Conservation (phyloP, 2,888 invertebrate genomes). For the Chaitophorus viminalis region DNA sequence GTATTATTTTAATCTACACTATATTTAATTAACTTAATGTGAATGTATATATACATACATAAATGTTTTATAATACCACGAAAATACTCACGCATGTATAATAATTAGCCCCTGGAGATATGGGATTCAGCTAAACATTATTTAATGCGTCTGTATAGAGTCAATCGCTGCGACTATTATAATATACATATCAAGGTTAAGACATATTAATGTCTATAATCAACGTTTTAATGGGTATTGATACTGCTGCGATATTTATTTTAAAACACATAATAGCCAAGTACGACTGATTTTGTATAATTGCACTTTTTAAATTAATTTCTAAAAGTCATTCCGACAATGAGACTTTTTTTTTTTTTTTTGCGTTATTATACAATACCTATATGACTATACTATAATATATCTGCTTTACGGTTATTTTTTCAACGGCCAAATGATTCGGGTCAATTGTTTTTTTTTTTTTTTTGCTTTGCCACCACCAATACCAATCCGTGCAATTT, state of each 20-base stretch:
- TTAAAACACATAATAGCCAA: background rate
- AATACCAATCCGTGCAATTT: conserved; percentile 39
- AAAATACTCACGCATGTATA: too few species aligned
- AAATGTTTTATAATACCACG: background rate
- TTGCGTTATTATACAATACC: background rate
- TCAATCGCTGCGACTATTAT: background rate
- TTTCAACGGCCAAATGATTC: conserved; percentile 12
- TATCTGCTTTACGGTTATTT: conserved; percentile 2
- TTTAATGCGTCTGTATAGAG: background rate
- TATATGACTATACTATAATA: background rate
- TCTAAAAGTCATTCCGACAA: conserved; percentile 5
- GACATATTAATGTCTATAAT: conserved; percentile 3
- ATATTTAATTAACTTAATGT: background rate
- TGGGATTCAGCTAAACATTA: background rate
- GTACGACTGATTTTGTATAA: background rate
- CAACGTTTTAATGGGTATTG: background rate
- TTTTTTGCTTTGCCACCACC: background rate
- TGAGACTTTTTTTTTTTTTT: background rate
- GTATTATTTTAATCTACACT: background rate
- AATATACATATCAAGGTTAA: background rate
- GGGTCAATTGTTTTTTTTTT: conserved; percentile 29
- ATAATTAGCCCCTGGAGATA: background rate
- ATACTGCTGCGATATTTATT: background rate
- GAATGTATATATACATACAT: background rate
- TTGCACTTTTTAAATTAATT: conserved; percentile 13